Conservation (phyloP, 1,140 invertebrate species). For the Aleiodes sp. region DNA sequence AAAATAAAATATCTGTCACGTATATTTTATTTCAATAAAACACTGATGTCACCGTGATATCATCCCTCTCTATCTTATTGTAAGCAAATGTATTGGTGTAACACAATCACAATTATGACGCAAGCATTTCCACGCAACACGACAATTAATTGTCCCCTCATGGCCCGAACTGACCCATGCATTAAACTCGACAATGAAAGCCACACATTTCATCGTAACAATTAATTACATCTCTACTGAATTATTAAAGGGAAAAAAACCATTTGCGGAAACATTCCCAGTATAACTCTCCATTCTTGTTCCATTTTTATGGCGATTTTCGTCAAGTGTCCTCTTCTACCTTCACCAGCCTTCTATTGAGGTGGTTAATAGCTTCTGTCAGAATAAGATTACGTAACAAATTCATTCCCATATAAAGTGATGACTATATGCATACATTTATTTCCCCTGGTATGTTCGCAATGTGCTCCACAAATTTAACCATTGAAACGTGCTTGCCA, state of each 20-base stretch:
- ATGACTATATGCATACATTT: not conserved
- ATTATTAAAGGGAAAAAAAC: too few species aligned
- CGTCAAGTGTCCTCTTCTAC: too few species aligned
- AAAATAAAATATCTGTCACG: not conserved
- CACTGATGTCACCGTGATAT: not conserved
- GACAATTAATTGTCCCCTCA: slow-evolving; percentile 9
- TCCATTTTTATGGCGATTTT: too few species aligned
- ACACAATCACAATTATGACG: slow-evolving; percentile 32
- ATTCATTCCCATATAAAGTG: not conserved
- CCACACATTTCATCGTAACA: not conserved
- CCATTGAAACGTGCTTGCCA: not conserved
- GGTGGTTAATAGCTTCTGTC: not conserved
- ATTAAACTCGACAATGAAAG: slow-evolving; percentile 3
- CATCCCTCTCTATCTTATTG: not conserved
- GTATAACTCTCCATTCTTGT: too few species aligned
- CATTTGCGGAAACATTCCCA: too few species aligned
- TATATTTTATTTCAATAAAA: not conserved
- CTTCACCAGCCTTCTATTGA: too few species aligned
- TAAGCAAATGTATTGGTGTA: slow-evolving; percentile 23
- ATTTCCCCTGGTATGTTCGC: not conserved
- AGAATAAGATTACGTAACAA: not conserved
- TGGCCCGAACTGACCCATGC: slow-evolving; percentile 4
- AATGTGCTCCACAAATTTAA: not conserved
- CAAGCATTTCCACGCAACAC: slow-evolving; percentile 20
- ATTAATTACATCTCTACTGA: not conserved